Conservation (phyloP, 2,888 invertebrate genomes). For the Philopedon plagiatum region DNA sequence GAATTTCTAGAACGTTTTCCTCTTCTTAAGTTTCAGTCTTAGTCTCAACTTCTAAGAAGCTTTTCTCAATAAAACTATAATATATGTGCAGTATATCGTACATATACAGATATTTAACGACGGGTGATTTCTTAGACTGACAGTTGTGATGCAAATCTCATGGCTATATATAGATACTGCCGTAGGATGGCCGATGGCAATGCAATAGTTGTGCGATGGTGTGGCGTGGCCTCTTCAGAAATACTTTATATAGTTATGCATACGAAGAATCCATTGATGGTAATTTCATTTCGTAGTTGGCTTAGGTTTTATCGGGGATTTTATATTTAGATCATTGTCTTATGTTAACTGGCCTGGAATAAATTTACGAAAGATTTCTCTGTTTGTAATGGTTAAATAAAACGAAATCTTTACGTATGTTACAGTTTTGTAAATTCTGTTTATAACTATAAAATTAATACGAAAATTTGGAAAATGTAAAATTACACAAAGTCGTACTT, state of each 20-base stretch:
- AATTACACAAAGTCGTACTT: no score
- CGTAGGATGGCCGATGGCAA: constrained; percentile 11
- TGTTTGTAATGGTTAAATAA: no score
- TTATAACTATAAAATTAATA: no score
- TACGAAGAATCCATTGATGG: background rate
- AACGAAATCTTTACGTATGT: no score
- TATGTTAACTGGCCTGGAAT: background rate
- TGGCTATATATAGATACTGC: constrained; percentile 12
- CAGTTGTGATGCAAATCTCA: constrained; percentile 27
- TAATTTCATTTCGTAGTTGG: background rate
- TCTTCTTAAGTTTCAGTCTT: no score
- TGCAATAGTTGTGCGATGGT: background rate
- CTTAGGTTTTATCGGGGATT: background rate
- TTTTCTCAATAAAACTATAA: background rate
- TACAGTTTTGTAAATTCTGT: no score
- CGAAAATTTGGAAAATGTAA: no score
- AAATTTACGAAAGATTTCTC: no score
- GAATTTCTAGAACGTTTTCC: no score
- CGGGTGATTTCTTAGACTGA: constrained; percentile 35
- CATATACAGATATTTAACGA: constrained; percentile 19
- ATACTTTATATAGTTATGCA: constrained; percentile 26
- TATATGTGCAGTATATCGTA: background rate
- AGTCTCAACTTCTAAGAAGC: constrained; percentile 6
- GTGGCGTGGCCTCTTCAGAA: constrained; percentile 29
- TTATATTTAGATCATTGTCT: background rate